Evolutionary conservation across 1,140 invertebrate genomes (phyloP).

Genomic region (Macrosteles quadrilineatus): DNA sequence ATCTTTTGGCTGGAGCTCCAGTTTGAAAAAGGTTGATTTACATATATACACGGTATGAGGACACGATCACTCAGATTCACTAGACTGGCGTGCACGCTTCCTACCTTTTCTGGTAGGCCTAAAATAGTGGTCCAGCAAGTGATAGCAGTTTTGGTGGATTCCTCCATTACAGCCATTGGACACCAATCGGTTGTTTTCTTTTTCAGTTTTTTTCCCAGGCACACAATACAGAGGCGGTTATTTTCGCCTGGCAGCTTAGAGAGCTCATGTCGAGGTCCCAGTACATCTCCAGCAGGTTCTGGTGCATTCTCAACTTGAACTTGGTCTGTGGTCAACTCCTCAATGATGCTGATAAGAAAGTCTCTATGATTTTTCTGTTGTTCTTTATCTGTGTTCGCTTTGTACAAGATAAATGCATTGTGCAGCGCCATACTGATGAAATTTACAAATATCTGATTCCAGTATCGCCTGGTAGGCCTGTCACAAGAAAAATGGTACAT

Average conservation of each 20-base stretch:
- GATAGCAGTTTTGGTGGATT: background rate
- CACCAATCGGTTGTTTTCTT: conserved; percentile 9
- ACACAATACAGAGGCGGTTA: background rate
- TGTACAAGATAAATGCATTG: conserved; percentile 26
- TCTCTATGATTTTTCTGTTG: background rate
- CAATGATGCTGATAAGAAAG: background rate
- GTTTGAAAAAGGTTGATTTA: too few species aligned
- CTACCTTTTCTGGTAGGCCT: too few species aligned
- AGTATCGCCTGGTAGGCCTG: conserved; percentile 17
- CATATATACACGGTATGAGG: too few species aligned
- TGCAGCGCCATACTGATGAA: conserved; percentile 17
- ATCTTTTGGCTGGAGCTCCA: too few species aligned
- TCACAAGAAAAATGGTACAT: conserved; percentile 22
- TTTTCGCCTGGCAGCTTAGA: background rate
- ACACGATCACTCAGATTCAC: too few species aligned
- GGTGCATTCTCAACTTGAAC: background rate
- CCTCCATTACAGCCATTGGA: background rate
- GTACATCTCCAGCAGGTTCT: too few species aligned
- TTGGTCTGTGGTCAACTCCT: background rate
- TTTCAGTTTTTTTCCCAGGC: background rate
- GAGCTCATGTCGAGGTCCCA: background rate
- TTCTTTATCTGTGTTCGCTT: conserved; percentile 12
- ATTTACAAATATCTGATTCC: conserved; percentile 15
- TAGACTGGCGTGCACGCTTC: too few species aligned
- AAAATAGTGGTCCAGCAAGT: background rate